Conservation (phyloP, 2,888 invertebrate genomes). For the Cerceris rybyensis region DNA sequence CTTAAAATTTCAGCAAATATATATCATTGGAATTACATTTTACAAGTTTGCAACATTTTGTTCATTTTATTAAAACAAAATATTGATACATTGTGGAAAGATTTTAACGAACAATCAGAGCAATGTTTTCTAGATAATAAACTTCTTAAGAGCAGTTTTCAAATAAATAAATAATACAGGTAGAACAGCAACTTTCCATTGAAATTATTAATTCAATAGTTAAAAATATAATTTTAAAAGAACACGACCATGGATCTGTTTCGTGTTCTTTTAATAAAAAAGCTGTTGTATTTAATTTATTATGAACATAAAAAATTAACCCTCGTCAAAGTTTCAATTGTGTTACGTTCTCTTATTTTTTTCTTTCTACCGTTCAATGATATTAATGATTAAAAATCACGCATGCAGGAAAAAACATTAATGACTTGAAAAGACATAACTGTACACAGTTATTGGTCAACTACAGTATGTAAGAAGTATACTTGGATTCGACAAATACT, state of each 20-base stretch:
- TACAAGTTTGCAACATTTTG: no score
- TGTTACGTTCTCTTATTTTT: neutral
- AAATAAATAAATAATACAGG: no score
- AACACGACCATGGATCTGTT: constrained; percentile 66
- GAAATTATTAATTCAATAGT: neutral
- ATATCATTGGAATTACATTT: no score
- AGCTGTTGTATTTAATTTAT: neutral
- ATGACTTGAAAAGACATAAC: constrained; percentile 5
- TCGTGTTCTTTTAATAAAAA: constrained; percentile 58
- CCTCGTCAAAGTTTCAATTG: neutral
- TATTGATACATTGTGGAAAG: no score
- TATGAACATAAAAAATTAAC: neutral
- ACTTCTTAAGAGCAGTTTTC: no score
- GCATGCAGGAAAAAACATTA: neutral
- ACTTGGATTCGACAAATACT: neutral
- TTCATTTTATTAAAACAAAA: no score
- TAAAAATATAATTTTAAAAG: constrained; percentile 22
- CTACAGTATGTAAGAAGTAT: constrained; percentile 24
- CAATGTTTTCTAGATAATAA: no score
- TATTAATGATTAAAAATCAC: neutral
- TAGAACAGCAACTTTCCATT: neutral
- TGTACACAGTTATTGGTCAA: constrained; percentile 6
- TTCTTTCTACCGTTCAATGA: neutral
- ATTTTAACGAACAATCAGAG: no score
- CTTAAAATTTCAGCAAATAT: no score